Base-by-base conservation (phyloP, 2,113 vertebrate species). In the Hyperopisus bebe region DNA sequence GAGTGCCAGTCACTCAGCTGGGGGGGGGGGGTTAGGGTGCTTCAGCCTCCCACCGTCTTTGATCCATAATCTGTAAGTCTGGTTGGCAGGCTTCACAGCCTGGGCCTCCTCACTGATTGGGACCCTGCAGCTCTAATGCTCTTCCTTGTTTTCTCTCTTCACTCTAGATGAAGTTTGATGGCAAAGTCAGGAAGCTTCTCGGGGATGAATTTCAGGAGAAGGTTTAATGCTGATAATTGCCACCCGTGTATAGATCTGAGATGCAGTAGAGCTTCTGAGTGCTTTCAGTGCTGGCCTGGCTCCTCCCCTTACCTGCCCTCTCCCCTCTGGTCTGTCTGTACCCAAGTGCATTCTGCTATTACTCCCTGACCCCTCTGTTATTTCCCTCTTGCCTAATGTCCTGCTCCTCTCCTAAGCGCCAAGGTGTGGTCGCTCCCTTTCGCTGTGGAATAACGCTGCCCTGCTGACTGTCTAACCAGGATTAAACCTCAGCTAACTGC, bases 171-270 rank as follows among this genome's bases (percentile, higher is more conserved):
- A 96, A 96, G 93, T 95, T 97, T 95, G 95, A 97, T 91, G 95
- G 96, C 90, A 97, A 97, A 95, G 94, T 89, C 50, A 46, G 80
- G 88, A 89, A 58, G 42, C 88, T 89, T 77, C 95, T 97, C 90
- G 96, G 96, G 93, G 95, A 97, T 96, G 96, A 97, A 89, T 97
- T 97, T 96, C 96, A 96, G 95, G 96, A 97, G 93, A 96, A 97
- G 96, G 96, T 97, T 94, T 94, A 92, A 92, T 90, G 88, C 27
- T 90, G 88, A 89, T 47, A 80, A n/a, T 48, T 89, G 39, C 24
- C 48, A 51, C 27, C 48, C 46, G 2, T 77, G 74, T 42, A 42
- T 77, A 77, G 74, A 39, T 77, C 74, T 77, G 31, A 77, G 74
- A 31, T 35, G 46, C 24, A 31, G 48, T 51, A 31, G 85, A 35